Percentiles rank a stretch among this genome's conserved stretches.
Conservation (phyloP, 2,113 vertebrate genomes). For the Brienomyrus longianalis region DNA sequence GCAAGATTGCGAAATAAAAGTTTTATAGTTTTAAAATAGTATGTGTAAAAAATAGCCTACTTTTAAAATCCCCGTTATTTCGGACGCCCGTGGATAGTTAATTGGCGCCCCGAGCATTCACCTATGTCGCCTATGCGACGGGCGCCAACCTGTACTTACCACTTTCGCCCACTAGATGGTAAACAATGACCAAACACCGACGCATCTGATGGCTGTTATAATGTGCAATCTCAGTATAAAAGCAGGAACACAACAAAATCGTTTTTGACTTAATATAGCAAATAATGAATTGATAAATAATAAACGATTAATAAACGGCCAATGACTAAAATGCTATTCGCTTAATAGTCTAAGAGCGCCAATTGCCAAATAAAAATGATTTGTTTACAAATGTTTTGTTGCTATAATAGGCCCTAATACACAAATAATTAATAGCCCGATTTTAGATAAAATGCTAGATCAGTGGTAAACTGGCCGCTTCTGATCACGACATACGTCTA, state of each 20-base stretch:
- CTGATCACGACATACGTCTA: neutral
- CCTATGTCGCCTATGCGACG: too few species aligned
- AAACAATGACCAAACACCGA: neutral
- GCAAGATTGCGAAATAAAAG: too few species aligned
- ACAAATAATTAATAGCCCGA: neutral
- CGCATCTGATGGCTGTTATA: neutral
- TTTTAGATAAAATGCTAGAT: neutral
- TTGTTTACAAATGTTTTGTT: neutral
- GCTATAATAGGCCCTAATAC: neutral
- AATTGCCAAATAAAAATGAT: neutral
- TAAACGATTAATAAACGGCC: neutral
- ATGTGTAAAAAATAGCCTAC: too few species aligned
- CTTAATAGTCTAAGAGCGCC: neutral
- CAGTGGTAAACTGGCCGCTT: neutral
- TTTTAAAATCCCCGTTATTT: too few species aligned
- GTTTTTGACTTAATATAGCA: neutral
- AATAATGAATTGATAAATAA: neutral
- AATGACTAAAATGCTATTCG: neutral
- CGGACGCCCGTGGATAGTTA: too few species aligned
- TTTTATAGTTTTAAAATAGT: too few species aligned
- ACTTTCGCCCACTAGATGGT: conserved; percentile 7
- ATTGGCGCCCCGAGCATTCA: too few species aligned
- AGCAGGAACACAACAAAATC: neutral
- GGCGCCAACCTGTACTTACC: neutral
- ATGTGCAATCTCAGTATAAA: neutral